These are phyloP conservation scores for Typhlichthys eigenmanni DNA, from an alignment of 2,797 vertebrate species.

Conservation along the genomic window DNA sequence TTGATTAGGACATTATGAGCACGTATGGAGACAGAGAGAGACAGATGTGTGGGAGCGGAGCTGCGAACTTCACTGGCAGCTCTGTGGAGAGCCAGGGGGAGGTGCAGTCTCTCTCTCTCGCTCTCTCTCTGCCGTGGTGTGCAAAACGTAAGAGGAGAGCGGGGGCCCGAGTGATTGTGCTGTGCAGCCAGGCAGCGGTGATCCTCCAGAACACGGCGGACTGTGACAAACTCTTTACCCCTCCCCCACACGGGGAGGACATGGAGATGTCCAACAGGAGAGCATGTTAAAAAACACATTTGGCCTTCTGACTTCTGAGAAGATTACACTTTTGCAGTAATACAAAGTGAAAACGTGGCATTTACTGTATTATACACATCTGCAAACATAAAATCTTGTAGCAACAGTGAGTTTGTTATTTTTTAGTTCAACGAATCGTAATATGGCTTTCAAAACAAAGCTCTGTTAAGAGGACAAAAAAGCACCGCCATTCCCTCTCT, in stretches of 20 bases:
- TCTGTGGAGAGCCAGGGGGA: constrained; percentile 63
- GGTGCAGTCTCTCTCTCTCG: too few relatives aligned
- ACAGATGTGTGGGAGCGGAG: constrained; percentile 52
- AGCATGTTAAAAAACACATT: constrained; percentile 3
- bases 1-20: constrained; percentile 33
- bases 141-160: constrained; percentile 36
- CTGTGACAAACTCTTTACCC: background rate
- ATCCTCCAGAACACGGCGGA: constrained; percentile 32
- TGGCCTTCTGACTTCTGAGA: too few relatives aligned
- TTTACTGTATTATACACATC: too few relatives aligned
- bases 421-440: too few relatives aligned
- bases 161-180: constrained; percentile 57
- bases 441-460: too few relatives aligned
- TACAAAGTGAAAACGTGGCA: too few relatives aligned
- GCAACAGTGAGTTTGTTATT: too few relatives aligned
- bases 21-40: constrained; percentile 12
- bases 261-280: constrained; percentile 36
- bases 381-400: too few relatives aligned
- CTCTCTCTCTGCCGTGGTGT: too few relatives aligned
- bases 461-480: too few relatives aligned
- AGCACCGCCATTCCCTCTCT: too few relatives aligned
- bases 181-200: constrained; percentile 63
- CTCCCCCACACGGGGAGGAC: constrained; percentile 21
- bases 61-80: constrained; percentile 64
- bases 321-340: too few relatives aligned